Evolutionary conservation across 2,797 vertebrate species (phyloP), one percentile per base, ranked within the genome.

Genomic region (Balearica regulorum): DNA sequence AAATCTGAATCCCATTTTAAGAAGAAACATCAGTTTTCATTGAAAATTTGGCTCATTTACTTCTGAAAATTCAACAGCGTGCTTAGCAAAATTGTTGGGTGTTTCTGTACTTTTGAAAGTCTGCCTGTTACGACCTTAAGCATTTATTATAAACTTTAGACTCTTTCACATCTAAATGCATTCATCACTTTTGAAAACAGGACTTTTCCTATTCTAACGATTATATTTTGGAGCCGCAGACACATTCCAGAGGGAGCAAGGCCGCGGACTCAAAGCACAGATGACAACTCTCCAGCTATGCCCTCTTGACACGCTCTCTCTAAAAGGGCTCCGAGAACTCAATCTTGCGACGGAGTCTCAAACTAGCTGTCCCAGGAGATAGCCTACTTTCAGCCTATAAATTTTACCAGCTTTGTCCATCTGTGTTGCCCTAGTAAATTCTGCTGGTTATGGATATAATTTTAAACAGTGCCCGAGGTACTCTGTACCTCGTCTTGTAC

Each of bases 251-350:
- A 6, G 65, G 65, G 77, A 86, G 25, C 5, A 11, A 3, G 4
- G 41, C 31, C 0, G 0, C 0, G 0, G 31, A 33, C 41, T 46
- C 26, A 3, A 62, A 66, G 76, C 61, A 43, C 49, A 39, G 58
- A 20, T 19, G 21, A 15, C 17, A 41, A 31, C 81, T 37, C 82
- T 37, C 46, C 85, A 64, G 79, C 44, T 39, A 0, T 17, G 37
- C 37, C n/a, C 70, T 71, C 64, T 41, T 72, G 49, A 72, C 55
- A 51, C 1, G 0, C 4, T 33, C 19, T 6, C 31, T 57, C 58
- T 28, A n/a, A 53, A 93, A 57, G 18, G 31, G 19, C 55, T 93
- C 25, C 0, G 6, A 66, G 48, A 81, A 62, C 19, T 41, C 64
- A 24, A 0, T 31, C 54, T 57, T 48, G 31, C 43, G 54, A 16